phyloP scores from a whole-genome alignment of 1,140 invertebrate species.

The Mamestra configurata region DNA sequence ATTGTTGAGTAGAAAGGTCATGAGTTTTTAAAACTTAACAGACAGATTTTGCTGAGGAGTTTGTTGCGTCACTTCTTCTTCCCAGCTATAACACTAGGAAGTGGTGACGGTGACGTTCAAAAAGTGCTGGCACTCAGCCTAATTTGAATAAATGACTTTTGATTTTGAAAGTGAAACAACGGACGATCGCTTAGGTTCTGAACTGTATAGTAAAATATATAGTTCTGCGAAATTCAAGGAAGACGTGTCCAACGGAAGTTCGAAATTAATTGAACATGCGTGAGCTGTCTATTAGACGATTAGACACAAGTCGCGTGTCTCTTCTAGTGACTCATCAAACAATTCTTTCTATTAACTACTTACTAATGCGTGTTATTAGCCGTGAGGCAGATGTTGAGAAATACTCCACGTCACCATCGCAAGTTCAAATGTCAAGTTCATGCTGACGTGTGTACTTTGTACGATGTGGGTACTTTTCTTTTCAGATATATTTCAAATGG shows the following conservation, averaged over 20 bases:
- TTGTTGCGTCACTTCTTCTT: too few species aligned
- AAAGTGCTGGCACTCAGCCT: too few species aligned
- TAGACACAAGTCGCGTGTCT: background rate
- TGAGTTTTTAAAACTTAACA: too few species aligned
- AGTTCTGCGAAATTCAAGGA: background rate
- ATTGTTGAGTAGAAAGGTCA: too few species aligned
- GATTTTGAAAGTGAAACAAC: background rate
- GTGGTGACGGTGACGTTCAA: too few species aligned
- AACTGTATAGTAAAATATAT: background rate
- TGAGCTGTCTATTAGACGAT: background rate
- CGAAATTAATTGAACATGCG: background rate
- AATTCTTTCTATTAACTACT: slow-evolving; percentile 38
- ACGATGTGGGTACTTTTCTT: background rate
- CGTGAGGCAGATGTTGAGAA: slow-evolving; percentile 25
- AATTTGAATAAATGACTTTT: too few species aligned
- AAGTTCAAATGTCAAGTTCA: slow-evolving; percentile 34
- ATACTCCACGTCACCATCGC: background rate
- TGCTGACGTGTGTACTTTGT: too few species aligned
- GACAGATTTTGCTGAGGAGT: too few species aligned
- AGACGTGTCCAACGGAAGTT: background rate
- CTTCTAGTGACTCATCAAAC: slow-evolving; percentile 21
- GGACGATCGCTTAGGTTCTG: background rate
- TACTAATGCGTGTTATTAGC: background rate
- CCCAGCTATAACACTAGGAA: too few species aligned
- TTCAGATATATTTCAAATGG: slow-evolving; percentile 51